Percentiles rank a stretch among this genome's conserved stretches.
Conservation (phyloP, 2,888 invertebrate species). For the Cremastinae sp. region DNA sequence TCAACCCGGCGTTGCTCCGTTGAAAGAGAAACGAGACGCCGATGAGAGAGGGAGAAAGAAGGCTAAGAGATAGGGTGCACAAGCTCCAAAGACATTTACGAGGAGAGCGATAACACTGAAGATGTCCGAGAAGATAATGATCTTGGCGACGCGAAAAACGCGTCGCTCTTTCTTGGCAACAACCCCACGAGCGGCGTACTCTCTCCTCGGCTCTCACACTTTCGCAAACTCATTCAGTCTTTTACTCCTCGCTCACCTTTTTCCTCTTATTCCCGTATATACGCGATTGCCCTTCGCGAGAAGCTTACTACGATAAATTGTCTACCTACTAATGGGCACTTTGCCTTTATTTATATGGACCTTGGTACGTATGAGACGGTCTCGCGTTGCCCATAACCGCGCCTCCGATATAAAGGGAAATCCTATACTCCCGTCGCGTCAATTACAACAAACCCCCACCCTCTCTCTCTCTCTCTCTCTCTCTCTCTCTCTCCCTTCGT, state of each 20-base stretch:
- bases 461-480: neutral
- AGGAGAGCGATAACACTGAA: slow-evolving; percentile 63
- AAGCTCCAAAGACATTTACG: slow-evolving; percentile 56
- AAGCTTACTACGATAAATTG: slow-evolving; percentile 56
- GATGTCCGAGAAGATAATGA: slow-evolving; percentile 65
- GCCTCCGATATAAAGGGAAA: slow-evolving; percentile 42
- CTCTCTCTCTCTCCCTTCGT: neutral
- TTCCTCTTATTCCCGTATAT: slow-evolving; percentile 31
- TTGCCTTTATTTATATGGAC: slow-evolving; percentile 63
- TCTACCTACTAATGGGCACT: slow-evolving; percentile 64
- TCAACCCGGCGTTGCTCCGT: slow-evolving; percentile 47
- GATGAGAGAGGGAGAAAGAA: slow-evolving; percentile 15
- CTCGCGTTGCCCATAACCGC: slow-evolving; percentile 58
- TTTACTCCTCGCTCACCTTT: slow-evolving; percentile 20
- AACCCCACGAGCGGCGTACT: slow-evolving; percentile 43
- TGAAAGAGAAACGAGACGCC: slow-evolving; percentile 1
- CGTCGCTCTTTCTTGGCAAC: slow-evolving; percentile 64
- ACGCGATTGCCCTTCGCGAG: slow-evolving; percentile 55
- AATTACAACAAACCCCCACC: slow-evolving; percentile 30
- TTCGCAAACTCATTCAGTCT: slow-evolving; percentile 14
- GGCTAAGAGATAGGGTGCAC: slow-evolving; percentile 25
- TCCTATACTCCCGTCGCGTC: slow-evolving; percentile 46
- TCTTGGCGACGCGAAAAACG: slow-evolving; percentile 64
- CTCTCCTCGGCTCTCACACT: slow-evolving; percentile 9
- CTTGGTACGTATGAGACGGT: slow-evolving; percentile 58